Base-by-base conservation (phyloP, 2,797 vertebrate genomes). In the Lerista edwardsae region DNA sequence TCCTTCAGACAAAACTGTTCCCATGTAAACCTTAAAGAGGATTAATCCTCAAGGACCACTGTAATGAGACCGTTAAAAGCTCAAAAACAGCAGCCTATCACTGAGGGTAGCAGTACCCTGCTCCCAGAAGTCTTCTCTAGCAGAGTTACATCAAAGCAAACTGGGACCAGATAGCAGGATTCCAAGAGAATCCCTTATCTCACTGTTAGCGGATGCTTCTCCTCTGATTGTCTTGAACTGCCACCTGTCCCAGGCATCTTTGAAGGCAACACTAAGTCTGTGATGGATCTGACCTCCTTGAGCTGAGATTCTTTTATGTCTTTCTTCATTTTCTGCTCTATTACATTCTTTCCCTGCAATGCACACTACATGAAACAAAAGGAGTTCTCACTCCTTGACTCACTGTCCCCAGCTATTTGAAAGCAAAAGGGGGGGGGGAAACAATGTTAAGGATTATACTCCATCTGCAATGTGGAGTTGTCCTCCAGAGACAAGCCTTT, bases 221-320 rank as follows among this genome's bases (percentile, higher is more conserved):
- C 96, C 96, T 93, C 96, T 97, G 98, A 98, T 98, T 99, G 98
- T 98, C 98, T 98, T 96, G 97, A 98, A 98, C 98, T 98, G 98
- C 97, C 98, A 99, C 98, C 98, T 99, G 98, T 98, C 98, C 97
- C 98, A 97, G 96, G 96, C 97, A 98, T 98, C 98, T 99, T 98
- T 99, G 98, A 99, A 99, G 97, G 97, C 97, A 97, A 97, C 85
- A 92, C 96, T 98, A 98, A 99, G 97, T 97, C 97, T 98, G 97
- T 98, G 98, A 99, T 98, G 97, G 97, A 96, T 96, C 97, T 99
- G 98, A 98, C 98, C 98, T 98, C 98, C 98, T 98, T 96, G 96
- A 97, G 97, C 97, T 98, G 95, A 94, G 96, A 97, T 96, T 97
- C 98, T 98, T 99, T 99, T 96, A 98, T 98, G 98, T 98, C 97